phyloP scores from a whole-genome alignment of 2,888 invertebrate genomes.

The Asteroscopus sphinx region DNA sequence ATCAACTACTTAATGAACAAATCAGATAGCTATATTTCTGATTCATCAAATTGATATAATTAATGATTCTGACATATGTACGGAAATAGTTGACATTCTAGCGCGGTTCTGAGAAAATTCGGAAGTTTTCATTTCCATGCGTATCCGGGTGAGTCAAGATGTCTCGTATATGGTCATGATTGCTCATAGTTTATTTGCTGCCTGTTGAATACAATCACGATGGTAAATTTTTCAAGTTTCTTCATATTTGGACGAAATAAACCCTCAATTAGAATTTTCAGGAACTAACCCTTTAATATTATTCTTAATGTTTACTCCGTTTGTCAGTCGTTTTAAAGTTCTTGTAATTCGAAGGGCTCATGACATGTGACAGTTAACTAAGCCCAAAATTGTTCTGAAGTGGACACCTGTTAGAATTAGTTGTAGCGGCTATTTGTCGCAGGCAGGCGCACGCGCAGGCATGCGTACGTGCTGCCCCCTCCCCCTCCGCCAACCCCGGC shows the following conservation, averaged over 20 bases:
- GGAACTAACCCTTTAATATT: neutral
- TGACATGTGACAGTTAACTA: constrained; percentile 52
- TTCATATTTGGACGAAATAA: neutral
- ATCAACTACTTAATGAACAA: constrained; percentile 70
- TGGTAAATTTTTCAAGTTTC: constrained; percentile 1
- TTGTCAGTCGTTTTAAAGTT: constrained; percentile 23
- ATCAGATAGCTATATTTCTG: constrained; percentile 62
- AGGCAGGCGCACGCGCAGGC: constrained; percentile 82
- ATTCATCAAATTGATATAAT: constrained; percentile 68
- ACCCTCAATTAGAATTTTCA: neutral
- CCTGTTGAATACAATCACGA: constrained; percentile 8
- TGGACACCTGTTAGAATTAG: constrained; percentile 82
- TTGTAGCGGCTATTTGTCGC: constrained; percentile 76
- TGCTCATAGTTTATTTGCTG: constrained; percentile 17
- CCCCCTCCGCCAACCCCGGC: constrained; percentile 45
- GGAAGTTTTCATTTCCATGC: constrained; percentile 54
- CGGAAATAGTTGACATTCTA: constrained; percentile 69
- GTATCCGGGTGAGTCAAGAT: constrained; percentile 56
- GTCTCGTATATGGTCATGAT: constrained; percentile 43
- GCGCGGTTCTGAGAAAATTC: constrained; percentile 62
- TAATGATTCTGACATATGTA: constrained; percentile 55
- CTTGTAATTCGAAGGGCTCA: constrained; percentile 50
- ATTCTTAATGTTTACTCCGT: neutral
- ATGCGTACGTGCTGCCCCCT: constrained; percentile 71
- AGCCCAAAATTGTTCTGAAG: constrained; percentile 71